Evolutionary conservation across 2,888 invertebrate species (phyloP).

Genomic region (Coleophora deauratella): DNA sequence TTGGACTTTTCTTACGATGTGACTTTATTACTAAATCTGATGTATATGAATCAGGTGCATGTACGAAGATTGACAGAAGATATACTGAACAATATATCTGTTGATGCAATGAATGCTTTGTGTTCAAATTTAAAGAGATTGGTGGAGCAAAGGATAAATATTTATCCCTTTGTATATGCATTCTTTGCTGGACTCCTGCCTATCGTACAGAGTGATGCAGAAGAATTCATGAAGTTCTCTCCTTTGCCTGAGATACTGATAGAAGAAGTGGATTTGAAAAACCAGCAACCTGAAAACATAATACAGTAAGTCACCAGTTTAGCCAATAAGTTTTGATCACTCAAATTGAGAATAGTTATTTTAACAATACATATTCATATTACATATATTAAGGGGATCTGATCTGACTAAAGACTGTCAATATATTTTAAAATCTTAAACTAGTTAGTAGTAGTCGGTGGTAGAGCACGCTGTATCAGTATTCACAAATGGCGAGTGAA

Average conservation of each 20-base stretch:
- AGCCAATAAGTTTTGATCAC: no score
- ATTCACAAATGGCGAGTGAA: no score
- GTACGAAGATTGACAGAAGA: slow-evolving; percentile 62
- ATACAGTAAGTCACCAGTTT: slow-evolving; percentile 67
- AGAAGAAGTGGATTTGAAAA: slow-evolving; percentile 73
- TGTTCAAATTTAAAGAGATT: slow-evolving; percentile 67
- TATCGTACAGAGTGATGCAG: slow-evolving; percentile 62
- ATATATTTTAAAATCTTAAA: no score
- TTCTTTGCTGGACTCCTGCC: slow-evolving; percentile 70
- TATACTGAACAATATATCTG: slow-evolving; percentile 63
- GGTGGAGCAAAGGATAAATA: slow-evolving; percentile 68
- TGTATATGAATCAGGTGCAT: slow-evolving; percentile 79
- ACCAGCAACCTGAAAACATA: slow-evolving; percentile 65
- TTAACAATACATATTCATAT: no score
- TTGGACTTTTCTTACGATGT: slow-evolving; percentile 72
- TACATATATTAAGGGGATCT: no score
- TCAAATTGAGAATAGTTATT: slow-evolving; percentile 1
- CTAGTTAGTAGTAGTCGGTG: no score
- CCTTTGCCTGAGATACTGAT: slow-evolving; percentile 74
- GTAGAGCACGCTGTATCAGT: no score
- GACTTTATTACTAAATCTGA: slow-evolving; percentile 77
- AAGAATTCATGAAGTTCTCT: slow-evolving; percentile 60
- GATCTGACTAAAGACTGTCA: no score
- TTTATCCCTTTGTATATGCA: slow-evolving; percentile 71
- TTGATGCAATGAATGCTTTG: slow-evolving; percentile 41